Conservation (phyloP, 2,113 vertebrate species). For the Scalopus aquaticus region DNA sequence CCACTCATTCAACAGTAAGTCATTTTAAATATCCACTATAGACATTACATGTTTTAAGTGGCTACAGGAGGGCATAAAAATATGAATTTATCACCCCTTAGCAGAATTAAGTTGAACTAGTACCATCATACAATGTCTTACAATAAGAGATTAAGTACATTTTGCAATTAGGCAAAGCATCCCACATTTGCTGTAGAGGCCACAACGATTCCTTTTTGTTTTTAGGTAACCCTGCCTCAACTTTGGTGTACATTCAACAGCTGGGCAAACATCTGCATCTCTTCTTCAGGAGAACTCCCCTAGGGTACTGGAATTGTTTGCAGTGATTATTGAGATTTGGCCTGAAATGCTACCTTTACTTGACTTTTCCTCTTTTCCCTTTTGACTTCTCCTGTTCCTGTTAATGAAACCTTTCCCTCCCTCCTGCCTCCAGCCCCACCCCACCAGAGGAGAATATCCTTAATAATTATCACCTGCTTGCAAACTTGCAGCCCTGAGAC, state of each 20-base stretch:
- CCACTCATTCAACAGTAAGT: neutral
- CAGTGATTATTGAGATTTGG: neutral
- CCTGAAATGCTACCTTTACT: neutral
- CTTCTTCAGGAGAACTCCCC: neutral
- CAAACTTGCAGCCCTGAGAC: neutral
- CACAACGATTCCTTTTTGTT: neutral
- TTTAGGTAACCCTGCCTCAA: neutral
- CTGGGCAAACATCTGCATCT: neutral
- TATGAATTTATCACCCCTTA: neutral
- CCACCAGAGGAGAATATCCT: neutral
- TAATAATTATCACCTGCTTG: neutral
- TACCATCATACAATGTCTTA: neutral
- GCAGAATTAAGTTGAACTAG: conserved; percentile 30
- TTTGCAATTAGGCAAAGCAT: conserved; percentile 20
- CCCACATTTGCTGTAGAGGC: neutral
- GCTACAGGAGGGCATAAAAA: neutral
- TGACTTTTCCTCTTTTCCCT: neutral
- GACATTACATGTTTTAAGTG: neutral
- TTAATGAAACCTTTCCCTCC: neutral
- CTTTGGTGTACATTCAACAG: neutral
- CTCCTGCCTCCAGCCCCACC: neutral
- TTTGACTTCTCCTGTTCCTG: neutral
- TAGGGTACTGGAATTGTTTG: neutral
- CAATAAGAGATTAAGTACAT: neutral
- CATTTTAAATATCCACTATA: conserved; percentile 22